Base-by-base conservation (phyloP, 2,888 invertebrate genomes). In the Agonopterix heracliana region DNA sequence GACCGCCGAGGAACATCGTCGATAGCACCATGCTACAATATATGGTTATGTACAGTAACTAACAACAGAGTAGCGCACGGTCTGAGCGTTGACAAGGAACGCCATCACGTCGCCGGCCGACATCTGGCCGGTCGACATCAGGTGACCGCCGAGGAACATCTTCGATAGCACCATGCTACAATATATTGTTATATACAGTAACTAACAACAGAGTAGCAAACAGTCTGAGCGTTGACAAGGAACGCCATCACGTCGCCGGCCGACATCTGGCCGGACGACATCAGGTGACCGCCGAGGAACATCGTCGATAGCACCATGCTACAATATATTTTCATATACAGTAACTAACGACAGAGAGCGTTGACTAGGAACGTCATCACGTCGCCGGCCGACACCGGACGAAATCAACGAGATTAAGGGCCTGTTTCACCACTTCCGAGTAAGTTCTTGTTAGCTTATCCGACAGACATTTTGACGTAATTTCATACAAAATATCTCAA, bases 341-440 rank as follows among this genome's bases (percentile, higher is more conserved):
- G 10, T 38, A 26, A 26, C 26, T 1, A 17, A 17, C 17, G 4
- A 98, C 88, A 0, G 98, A 98, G 46, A 0, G 98, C 95, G 13
- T 98, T 97, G 48, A 98, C 97, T 5, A 99, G 89, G 78, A 98
- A 99, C 0, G 98, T 95, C 98, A 99, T 98, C 44, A 99, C 90
- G 64, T 97, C 95, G 41, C 98, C 98, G 0, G 97, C 93, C 0
- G 94, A 91, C 66, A 98, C 94, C 93, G 8, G 91, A 90, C 0
- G 96, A 93, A 90, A 99, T 93, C n/a, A n/a, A n/a, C n/a, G n/a
- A n/a, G n/a, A n/a, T n/a, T n/a, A n/a, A n/a, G n/a, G n/a, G n/a
- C n/a, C n/a, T n/a, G n/a, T n/a, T n/a, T n/a, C n/a, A n/a, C n/a
- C n/a, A n/a, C n/a, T n/a, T n/a, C n/a, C n/a, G n/a, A n/a, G n/a